phyloP scores from a whole-genome alignment of 2,113 vertebrate species.

The Orcinus orca region DNA sequence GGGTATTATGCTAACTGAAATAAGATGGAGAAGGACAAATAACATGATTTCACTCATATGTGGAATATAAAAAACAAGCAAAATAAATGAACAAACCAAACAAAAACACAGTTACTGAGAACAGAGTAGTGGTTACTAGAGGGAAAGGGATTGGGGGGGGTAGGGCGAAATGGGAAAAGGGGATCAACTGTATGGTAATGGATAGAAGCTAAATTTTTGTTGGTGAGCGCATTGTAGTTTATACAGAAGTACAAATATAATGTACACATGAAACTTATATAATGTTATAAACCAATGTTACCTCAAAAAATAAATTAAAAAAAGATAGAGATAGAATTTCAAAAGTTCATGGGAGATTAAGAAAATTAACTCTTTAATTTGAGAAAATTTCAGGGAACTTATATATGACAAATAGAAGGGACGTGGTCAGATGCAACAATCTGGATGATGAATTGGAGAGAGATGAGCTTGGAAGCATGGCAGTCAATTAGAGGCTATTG shows the following conservation, averaged over 20 bases:
- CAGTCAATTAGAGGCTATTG: not conserved
- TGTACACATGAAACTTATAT: not conserved
- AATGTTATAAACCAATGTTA: not conserved
- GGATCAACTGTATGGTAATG: not conserved
- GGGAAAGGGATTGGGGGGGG: too few relatives aligned
- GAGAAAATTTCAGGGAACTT: not conserved
- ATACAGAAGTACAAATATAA: not conserved
- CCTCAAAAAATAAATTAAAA: not conserved
- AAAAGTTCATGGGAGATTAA: not conserved
- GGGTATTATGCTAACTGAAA: not conserved
- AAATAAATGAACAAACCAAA: not conserved
- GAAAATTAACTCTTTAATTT: conserved; percentile 17
- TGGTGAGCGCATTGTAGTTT: not conserved
- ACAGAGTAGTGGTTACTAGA: too few relatives aligned
- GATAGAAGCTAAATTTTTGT: not conserved
- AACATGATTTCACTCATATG: not conserved
- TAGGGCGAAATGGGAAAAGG: not conserved
- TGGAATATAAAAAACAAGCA: not conserved
- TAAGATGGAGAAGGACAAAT: not conserved
- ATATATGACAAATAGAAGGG: not conserved
- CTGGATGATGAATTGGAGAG: not conserved
- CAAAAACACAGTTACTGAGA: too few relatives aligned
- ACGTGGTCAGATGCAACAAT: not conserved
- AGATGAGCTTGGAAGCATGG: not conserved
- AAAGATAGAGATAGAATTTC: not conserved